A percentile compares a stretch with the other conserved stretches of the same genome.
Conservation (phyloP, 30 jellyfish, hydroid and myxozoan species). For the Hydractinia symbiolongicarpus region DNA sequence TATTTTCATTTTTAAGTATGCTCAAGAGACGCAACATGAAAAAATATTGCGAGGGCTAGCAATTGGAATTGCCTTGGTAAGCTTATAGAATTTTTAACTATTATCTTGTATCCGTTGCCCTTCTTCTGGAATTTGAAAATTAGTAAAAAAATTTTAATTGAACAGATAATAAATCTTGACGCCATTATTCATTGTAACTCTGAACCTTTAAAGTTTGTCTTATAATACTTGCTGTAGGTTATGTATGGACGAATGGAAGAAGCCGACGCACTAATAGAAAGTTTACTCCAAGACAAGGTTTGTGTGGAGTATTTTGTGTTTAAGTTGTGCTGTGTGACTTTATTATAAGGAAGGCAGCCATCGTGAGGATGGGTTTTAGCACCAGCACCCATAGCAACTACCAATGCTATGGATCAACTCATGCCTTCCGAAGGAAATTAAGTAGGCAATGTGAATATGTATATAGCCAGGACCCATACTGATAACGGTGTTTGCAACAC, state of each 20-base stretch:
- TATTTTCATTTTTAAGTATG: constrained; percentile 52
- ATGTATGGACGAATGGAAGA: constrained; percentile 98
- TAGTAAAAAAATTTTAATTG: too few relatives aligned
- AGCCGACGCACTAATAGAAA: constrained; percentile 85
- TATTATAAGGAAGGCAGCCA: too few relatives aligned
- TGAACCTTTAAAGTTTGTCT: too few relatives aligned
- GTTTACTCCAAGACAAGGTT: constrained; percentile 72
- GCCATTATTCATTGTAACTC: too few relatives aligned
- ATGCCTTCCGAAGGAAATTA: too few relatives aligned
- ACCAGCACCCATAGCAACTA: too few relatives aligned
- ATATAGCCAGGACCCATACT: too few relatives aligned
- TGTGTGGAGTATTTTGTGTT: not conserved
- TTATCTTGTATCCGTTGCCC: not conserved
- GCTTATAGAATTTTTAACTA: not conserved
- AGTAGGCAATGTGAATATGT: too few relatives aligned
- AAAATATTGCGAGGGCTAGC: constrained; percentile 90
- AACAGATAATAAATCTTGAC: too few relatives aligned
- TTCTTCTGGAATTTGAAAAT: not conserved
- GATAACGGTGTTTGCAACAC: too few relatives aligned
- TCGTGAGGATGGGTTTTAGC: too few relatives aligned
- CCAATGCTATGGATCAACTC: too few relatives aligned
- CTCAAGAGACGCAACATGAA: constrained; percentile 96
- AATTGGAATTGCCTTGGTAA: constrained; percentile 95
- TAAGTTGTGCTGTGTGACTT: not conserved
- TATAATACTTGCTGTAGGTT: constrained; percentile 28